These are phyloP conservation scores for Oasisia sp. DNA, from an alignment of 2,888 invertebrate species.

Conservation along the genomic window DNA sequence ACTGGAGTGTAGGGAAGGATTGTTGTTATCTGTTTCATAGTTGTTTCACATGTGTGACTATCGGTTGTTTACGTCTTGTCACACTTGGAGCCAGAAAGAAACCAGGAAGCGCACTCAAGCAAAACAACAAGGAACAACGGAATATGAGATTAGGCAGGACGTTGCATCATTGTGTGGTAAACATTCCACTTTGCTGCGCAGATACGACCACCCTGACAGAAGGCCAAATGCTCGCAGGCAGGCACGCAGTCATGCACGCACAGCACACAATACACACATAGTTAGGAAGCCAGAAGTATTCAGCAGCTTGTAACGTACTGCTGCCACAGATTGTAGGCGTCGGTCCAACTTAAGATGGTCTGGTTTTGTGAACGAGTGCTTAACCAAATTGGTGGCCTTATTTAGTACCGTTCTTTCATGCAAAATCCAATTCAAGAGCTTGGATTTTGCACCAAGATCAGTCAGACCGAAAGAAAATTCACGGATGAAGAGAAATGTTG, in stretches of 20 bases:
- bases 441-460: neutral
- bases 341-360: conserved; percentile 2
- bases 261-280: neutral
- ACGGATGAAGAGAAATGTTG: neutral
- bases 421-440: neutral
- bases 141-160: neutral
- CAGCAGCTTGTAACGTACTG: neutral
- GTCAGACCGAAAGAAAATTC: neutral
- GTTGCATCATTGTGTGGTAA: neutral
- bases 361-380: neutral
- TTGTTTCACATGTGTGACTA: neutral
- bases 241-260: too few species aligned
- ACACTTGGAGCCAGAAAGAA: conserved; percentile 1
- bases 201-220: neutral
- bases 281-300: conserved; percentile 9
- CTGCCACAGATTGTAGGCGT: neutral
- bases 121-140: neutral
- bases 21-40: neutral
- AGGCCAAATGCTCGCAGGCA: neutral
- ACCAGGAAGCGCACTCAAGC: conserved; percentile 13
- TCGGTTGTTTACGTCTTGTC: neutral
- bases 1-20: neutral
- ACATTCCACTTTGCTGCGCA: neutral
- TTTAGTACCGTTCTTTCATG: neutral
- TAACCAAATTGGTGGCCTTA: neutral